These are phyloP conservation scores for Eucera pruinosa DNA, from an alignment of 2,888 invertebrate species.

Conservation along the genomic window DNA sequence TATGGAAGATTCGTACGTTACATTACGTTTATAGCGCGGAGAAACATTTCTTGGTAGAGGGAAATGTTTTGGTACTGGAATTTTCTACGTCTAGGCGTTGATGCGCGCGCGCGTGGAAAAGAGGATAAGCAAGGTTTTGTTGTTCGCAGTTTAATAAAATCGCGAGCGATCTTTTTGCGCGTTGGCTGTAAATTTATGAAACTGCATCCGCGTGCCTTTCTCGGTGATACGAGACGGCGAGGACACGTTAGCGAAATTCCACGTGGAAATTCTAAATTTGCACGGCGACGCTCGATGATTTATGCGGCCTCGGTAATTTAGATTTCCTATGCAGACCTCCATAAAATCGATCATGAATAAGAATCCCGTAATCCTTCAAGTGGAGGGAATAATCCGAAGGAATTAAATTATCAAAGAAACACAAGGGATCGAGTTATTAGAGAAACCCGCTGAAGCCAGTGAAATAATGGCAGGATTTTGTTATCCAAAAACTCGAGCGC, in stretches of 20 bases:
- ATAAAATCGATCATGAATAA: constrained; percentile 56
- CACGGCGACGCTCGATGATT: constrained; percentile 64
- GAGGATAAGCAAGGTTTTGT: not conserved
- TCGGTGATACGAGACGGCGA: constrained; percentile 7
- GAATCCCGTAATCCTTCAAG: constrained; percentile 19
- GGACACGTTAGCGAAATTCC: constrained; percentile 67
- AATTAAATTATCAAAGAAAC: not conserved
- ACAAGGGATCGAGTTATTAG: too few species aligned
- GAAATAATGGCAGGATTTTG: not conserved
- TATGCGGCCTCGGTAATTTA: constrained; percentile 68
- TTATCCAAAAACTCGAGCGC: not conserved
- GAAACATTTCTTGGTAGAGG: too few species aligned
- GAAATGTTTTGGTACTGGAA: too few species aligned
- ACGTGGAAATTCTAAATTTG: constrained; percentile 69
- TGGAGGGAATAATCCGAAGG: too few species aligned
- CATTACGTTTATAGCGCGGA: too few species aligned
- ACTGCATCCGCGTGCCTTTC: constrained; percentile 26
- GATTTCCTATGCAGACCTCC: constrained; percentile 16
- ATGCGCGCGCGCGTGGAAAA: too few species aligned
- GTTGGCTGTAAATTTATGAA: constrained; percentile 45
- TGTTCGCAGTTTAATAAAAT: not conserved
- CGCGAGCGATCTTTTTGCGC: constrained; percentile 13
- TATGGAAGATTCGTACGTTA: too few species aligned
- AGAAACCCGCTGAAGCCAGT: too few species aligned
- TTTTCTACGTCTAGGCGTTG: too few species aligned